Base-by-base conservation (phyloP, 2,888 invertebrate genomes). In the Epistrophe eligans region DNA sequence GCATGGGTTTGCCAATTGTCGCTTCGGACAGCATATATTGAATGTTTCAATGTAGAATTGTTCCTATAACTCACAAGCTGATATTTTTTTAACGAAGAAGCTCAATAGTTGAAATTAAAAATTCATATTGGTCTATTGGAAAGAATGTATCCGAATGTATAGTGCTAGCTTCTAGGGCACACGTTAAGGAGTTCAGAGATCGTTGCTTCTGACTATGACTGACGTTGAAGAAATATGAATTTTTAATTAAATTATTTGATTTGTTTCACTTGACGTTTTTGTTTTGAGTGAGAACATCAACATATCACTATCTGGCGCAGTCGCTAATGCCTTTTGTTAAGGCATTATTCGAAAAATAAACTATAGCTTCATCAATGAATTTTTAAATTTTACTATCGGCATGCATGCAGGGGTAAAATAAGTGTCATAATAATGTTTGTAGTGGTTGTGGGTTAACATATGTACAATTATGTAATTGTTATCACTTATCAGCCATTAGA, bases 1-100 rank as follows among this genome's bases (percentile, higher is more conserved):
- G 85, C 73, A 81, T 77, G 62, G 67, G 60, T 85, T 71, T 43
- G 50, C 50, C 70, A 79, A 81, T 85, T 82, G 57, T 57, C n/a
- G 13, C 60, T 62, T 57, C 40, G 10, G 45, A 35, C 58, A 43
- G 7, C 24, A 24, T 4, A 24, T 4, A 55, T 43, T 45, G 35
- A 40, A 11, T 60, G 19, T 50, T 70, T 73, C 67, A 32, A 45
- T 67, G 19, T 35, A 15, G 6, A 35, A 28, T 62, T 57, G 66
- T 43, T 62, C 43, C 62, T 62, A 40, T 24, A 60, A 35, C 17
- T 17, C 10, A 35, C 32, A 10, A 60, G 38, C 40, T 11, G 17
- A 8, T 13, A 48, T 15, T 64, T 45, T 15, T 6, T 35, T 1
- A 17, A 73, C 38, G 28, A n/a, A 6, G n/a, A 62, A 28, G 11